These are phyloP conservation scores for Halictus rubicundus DNA, from an alignment of 1,140 invertebrate genomes.

Conservation along the genomic window DNA sequence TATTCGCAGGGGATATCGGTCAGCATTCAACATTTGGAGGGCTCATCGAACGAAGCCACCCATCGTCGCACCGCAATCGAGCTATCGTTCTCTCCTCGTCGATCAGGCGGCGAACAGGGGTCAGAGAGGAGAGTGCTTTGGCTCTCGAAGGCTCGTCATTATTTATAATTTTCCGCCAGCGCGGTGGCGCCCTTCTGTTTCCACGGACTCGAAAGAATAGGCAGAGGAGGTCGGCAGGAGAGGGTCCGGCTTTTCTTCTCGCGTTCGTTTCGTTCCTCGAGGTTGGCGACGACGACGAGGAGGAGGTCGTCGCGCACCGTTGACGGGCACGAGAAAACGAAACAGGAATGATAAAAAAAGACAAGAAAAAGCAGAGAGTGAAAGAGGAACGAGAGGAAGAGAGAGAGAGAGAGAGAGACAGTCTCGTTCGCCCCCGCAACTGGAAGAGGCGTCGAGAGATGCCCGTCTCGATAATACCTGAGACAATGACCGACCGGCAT, in stretches of 20 bases:
- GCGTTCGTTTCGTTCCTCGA: constrained; percentile 45
- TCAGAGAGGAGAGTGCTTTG: not conserved
- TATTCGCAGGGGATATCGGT: constrained; percentile 45
- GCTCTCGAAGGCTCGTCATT: constrained; percentile 69
- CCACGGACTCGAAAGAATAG: constrained; percentile 69
- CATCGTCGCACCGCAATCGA: constrained; percentile 2
- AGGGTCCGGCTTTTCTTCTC: constrained; percentile 49
- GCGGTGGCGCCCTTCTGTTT: constrained; percentile 56
- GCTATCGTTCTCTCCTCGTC: constrained; percentile 7
- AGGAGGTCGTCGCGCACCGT: constrained; percentile 14
- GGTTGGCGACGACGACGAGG: constrained; percentile 26
- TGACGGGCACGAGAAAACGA: constrained; percentile 47
- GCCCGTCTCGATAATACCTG: constrained; percentile 70
- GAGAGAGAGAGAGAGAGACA: not conserved
- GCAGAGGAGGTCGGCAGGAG: constrained; percentile 17
- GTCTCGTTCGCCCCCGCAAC: constrained; percentile 67
- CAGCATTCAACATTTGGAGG: constrained; percentile 4
- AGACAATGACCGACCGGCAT: constrained; percentile 72
- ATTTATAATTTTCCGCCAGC: constrained; percentile 78
- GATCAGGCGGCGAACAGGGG: constrained; percentile 9
- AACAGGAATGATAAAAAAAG: constrained; percentile 11
- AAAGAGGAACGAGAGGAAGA: not conserved
- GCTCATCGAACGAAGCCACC: constrained; percentile 2
- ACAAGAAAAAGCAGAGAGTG: constrained; percentile 23
- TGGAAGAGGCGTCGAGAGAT: constrained; percentile 69